Conservation (phyloP, 1,140 invertebrate genomes). For the Trichonephila inaurata region DNA sequence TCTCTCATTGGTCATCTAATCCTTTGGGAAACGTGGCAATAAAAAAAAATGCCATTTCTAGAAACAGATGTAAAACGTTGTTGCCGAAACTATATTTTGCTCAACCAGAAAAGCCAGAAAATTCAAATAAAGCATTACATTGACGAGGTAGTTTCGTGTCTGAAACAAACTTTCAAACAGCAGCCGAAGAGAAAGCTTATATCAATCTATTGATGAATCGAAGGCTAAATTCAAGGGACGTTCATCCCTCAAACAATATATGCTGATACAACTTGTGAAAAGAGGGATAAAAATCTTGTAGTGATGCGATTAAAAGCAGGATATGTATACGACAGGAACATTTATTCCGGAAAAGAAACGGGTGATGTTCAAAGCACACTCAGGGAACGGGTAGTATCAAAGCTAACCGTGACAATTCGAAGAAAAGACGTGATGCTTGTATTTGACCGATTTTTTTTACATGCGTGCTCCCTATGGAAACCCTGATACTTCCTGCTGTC, state of each 20-base stretch:
- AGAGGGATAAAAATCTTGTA: conserved; percentile 77
- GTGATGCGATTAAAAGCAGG: conserved; percentile 66
- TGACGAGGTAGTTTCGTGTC: conserved; percentile 10
- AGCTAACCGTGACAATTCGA: too few species aligned
- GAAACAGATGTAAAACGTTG: background rate
- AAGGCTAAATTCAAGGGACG: conserved; percentile 75
- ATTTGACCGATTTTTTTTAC: too few species aligned
- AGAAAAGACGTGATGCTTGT: too few species aligned
- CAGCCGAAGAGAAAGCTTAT: background rate
- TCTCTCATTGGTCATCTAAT: background rate
- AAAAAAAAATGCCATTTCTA: background rate
- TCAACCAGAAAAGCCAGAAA: background rate
- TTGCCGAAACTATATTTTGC: background rate
- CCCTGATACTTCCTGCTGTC: too few species aligned
- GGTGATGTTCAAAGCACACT: conserved; percentile 49
- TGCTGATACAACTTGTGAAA: conserved; percentile 77
- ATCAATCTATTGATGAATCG: conserved; percentile 76
- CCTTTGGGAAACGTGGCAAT: too few species aligned
- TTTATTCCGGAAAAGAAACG: conserved; percentile 76
- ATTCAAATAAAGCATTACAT: background rate
- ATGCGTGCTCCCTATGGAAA: too few species aligned
- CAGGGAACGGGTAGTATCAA: background rate
- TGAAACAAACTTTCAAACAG: conserved; percentile 38
- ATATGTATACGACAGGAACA: conserved; percentile 75
- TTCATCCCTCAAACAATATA: conserved; percentile 74